A percentile compares a stretch with the other conserved stretches of the same genome.
Conservation (phyloP, 2,797 vertebrate genomes). For the Otolemur crassicaudatus region DNA sequence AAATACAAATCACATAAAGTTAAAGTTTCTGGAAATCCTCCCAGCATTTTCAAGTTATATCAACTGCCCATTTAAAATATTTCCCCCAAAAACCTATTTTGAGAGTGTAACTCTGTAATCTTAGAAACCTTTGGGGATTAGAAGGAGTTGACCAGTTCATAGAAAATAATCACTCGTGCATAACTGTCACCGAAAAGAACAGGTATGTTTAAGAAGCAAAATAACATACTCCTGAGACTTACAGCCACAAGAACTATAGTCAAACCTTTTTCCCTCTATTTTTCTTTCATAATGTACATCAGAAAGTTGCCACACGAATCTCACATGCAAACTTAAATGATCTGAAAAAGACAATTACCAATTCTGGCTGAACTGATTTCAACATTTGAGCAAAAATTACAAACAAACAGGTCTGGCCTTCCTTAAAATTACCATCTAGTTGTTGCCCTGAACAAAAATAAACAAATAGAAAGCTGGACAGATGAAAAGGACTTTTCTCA, state of each 20-base stretch:
- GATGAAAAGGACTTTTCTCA: constrained; percentile 78
- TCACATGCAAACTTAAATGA: constrained; percentile 72
- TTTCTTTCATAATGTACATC: constrained; percentile 31
- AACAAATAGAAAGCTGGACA: constrained; percentile 67
- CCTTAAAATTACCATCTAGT: constrained; percentile 65
- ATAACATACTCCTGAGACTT: constrained; percentile 71
- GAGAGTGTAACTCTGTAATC: constrained; percentile 75
- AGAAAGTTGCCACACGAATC: constrained; percentile 67
- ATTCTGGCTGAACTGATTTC: constrained; percentile 58
- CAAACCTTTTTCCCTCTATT: constrained; percentile 12
- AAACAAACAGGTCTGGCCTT: constrained; percentile 70
- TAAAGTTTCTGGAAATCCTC: background rate
- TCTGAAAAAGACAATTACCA: constrained; percentile 76
- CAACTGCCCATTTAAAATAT: constrained; percentile 45
- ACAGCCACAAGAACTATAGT: constrained; percentile 55
- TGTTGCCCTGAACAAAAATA: constrained; percentile 61
- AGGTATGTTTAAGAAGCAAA: constrained; percentile 54
- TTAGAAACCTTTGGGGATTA: constrained; percentile 75
- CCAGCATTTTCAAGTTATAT: constrained; percentile 44
- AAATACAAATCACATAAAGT: background rate
- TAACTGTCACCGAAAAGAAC: constrained; percentile 47
- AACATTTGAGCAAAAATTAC: constrained; percentile 74
- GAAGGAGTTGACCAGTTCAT: constrained; percentile 71
- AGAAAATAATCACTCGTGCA: constrained; percentile 50
- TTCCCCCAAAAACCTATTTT: constrained; percentile 68